Conservation (phyloP, 2,113 vertebrate genomes). For the Pica pica region DNA sequence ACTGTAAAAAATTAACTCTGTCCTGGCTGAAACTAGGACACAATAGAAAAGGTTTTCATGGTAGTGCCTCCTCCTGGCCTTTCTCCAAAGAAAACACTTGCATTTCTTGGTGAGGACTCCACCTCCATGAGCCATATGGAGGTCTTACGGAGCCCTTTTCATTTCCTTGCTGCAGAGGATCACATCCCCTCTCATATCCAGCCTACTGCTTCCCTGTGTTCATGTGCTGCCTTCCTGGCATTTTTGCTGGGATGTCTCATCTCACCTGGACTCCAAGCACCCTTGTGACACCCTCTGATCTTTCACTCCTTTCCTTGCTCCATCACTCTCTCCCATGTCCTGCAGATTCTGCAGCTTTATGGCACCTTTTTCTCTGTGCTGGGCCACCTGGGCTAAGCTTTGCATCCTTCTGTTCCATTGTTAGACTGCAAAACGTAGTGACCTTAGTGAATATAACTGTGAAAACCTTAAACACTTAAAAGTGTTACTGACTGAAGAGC, state of each 20-base stretch:
- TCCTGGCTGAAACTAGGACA: background rate
- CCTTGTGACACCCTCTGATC: background rate
- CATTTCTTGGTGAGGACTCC: background rate
- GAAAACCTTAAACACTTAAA: background rate
- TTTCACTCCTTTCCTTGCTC: background rate
- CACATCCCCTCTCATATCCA: background rate
- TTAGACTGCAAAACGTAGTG: background rate
- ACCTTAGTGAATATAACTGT: background rate
- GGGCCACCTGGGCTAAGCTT: background rate
- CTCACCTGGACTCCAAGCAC: background rate
- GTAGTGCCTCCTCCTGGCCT: background rate
- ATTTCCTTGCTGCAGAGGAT: background rate
- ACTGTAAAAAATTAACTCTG: background rate
- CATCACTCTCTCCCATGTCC: background rate
- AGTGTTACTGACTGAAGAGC: background rate
- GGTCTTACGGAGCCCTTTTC: background rate
- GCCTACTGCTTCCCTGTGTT: background rate
- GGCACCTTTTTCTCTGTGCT: fast-evolving
- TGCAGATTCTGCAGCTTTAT: background rate
- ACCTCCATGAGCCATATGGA: background rate
- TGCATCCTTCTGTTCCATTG: background rate
- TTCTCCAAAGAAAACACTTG: background rate
- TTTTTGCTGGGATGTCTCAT: fast-evolving
- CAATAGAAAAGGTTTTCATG: background rate
- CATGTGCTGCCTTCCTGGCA: background rate